Conservation (phyloP, 35 echinoderm and acorn worm genomes). For the Lytechinus pictus region DNA sequence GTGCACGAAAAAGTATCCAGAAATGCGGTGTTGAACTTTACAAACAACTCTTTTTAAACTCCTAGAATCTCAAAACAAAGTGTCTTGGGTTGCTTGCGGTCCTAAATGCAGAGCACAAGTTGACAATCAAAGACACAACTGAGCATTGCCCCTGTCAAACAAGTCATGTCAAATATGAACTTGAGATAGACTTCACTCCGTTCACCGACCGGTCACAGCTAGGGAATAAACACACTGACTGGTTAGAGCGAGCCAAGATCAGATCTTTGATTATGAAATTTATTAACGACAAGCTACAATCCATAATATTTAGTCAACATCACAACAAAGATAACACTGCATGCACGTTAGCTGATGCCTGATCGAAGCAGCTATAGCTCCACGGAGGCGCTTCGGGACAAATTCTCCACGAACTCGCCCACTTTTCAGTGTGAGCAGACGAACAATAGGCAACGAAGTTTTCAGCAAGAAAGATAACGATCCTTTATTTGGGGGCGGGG, state of each 20-base stretch:
- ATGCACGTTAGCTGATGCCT: neutral
- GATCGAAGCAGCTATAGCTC: neutral
- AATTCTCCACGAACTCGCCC: conserved; percentile 37
- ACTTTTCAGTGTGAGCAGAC: neutral
- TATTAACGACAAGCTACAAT: neutral
- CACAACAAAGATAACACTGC: neutral
- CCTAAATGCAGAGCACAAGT: neutral
- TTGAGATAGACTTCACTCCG: no score
- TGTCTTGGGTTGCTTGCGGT: neutral
- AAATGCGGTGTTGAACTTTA: neutral
- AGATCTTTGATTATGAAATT: neutral
- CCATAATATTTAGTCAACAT: neutral
- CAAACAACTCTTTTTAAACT: neutral
- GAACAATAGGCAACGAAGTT: conserved; percentile 47
- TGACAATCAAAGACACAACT: conserved; percentile 12
- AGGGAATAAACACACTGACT: neutral
- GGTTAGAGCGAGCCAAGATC: neutral
- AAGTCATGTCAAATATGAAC: neutral
- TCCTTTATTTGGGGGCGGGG: conserved; percentile 25
- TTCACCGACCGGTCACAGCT: neutral
- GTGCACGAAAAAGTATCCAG: neutral
- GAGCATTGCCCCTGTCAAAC: neutral
- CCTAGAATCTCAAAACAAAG: neutral
- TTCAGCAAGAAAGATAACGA: neutral
- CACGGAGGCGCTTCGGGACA: conserved; percentile 22